These are phyloP conservation scores for Phalacrocorax aristotelis DNA, from an alignment of 2,113 vertebrate species.

Conservation along the genomic window DNA sequence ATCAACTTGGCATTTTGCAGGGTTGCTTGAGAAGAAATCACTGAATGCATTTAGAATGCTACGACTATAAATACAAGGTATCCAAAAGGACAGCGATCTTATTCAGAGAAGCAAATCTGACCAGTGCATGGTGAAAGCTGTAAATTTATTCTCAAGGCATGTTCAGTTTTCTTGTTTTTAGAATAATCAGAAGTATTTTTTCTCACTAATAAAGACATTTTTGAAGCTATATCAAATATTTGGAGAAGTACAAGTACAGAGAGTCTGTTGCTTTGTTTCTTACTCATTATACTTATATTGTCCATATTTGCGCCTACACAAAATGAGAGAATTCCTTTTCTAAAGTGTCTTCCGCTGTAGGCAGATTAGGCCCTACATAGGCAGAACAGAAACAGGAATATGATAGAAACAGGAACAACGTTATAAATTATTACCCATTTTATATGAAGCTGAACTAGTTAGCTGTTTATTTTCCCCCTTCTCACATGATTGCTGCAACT, in stretches of 20 bases:
- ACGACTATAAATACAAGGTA: background rate
- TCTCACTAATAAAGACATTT: background rate
- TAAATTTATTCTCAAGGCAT: background rate
- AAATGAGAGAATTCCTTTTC: background rate
- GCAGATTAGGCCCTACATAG: background rate
- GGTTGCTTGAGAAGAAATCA: background rate
- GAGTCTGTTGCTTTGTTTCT: background rate
- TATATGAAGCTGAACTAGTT: background rate
- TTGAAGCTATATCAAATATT: background rate
- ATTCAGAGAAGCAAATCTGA: background rate
- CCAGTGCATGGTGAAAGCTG: background rate
- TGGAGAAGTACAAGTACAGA: background rate
- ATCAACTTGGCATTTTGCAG: background rate
- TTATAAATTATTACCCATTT: background rate
- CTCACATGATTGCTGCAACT: background rate
- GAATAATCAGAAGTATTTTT: background rate
- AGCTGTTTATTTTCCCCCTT: background rate
- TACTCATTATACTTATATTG: background rate
- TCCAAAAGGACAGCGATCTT: background rate
- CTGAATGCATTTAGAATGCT: background rate
- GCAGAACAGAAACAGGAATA: background rate
- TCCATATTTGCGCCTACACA: background rate
- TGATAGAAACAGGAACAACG: background rate
- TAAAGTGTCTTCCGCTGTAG: background rate
- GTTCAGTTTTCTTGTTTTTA: background rate